Percentiles rank a stretch among this genome's conserved stretches.
These are phyloP conservation scores for Brachirus orientalis DNA, from an alignment of 2,113 vertebrate genomes.

Conservation along the genomic window DNA sequence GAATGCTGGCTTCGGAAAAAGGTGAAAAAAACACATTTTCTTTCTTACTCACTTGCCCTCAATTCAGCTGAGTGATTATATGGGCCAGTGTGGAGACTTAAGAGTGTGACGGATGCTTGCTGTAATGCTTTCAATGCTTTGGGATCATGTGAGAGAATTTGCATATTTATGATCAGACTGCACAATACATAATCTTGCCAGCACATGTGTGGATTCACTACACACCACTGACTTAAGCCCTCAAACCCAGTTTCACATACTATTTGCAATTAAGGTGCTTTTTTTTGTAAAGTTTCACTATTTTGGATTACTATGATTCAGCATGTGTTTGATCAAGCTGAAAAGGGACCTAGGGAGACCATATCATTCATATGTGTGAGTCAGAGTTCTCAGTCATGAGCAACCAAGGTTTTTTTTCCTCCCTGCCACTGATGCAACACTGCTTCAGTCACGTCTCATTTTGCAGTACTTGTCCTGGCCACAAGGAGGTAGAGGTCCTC, in stretches of 20 bases:
- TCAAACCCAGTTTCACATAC: slow-evolving; percentile 59
- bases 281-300: slow-evolving; percentile 25
- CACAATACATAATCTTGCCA: slow-evolving; percentile 74
- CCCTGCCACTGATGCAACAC: slow-evolving; percentile 10
- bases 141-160: slow-evolving; percentile 70
- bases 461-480: slow-evolving; percentile 38
- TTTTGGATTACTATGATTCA: slow-evolving; percentile 59
- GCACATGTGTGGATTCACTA: slow-evolving; percentile 68
- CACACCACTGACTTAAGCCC: slow-evolving; percentile 74
- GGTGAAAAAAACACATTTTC: slow-evolving; percentile 49
- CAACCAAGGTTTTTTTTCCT: slow-evolving; percentile 16
- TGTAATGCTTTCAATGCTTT: slow-evolving; percentile 68
- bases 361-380: slow-evolving; percentile 37
- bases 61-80: slow-evolving; percentile 75
- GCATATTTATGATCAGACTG: slow-evolving; percentile 75
- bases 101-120: slow-evolving; percentile 68
- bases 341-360: slow-evolving; percentile 19
- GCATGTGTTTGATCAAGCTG: slow-evolving; percentile 41
- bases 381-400: slow-evolving; percentile 31
- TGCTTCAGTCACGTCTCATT: slow-evolving; percentile 4
- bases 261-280: slow-evolving; percentile 63
- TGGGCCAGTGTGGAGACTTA: slow-evolving; percentile 65
- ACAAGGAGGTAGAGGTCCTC: slow-evolving; percentile 75
- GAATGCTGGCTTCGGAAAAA: slow-evolving; percentile 38
- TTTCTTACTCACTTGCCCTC: slow-evolving; percentile 69